Evolutionary conservation across 2,797 vertebrate species (phyloP), one percentile per base, ranked within the genome.

Genomic region (Graptemys geographica): DNA sequence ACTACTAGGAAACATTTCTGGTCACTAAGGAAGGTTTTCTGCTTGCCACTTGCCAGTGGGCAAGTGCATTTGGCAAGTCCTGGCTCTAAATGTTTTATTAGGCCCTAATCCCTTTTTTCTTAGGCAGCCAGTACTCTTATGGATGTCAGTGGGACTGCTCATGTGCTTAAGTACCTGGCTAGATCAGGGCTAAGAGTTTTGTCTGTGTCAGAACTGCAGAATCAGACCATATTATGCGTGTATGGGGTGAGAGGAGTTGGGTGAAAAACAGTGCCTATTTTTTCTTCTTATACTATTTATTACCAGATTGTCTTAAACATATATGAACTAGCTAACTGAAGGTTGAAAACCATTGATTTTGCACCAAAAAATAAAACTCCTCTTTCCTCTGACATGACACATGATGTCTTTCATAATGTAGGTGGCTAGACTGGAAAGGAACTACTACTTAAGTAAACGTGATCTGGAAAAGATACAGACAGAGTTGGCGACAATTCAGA

Each of bases 371-470:
- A 72, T 41, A 21, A 41, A 92, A 44, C 72, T 5, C 52, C 83
- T 56, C 62, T 53, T 81, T 79, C 33, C 53, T 93, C 52, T 87
- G 11, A 76, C 19, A 15, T 1, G 59, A 44, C 47, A 80, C 44
- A 1, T 16, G 4, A 89, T 95, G 92, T 59, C 72, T 83, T 83
- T 59, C 44, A 12, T 79, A n/a, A 83, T 4, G 23, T 33, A 99
- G 99, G 99, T 99, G 94, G 99, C 99, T 82, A 98, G 97, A 83
- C 97, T 99, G 51, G 99, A 99, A 95, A 98, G 97, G 95, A 99
- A 99, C 96, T 99, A 99, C 84, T 98, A 98, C 96, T 97, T 99
- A 92, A 99, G 98, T 89, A 99, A 99, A 94, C 97, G 96, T 4
- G 99, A 99, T 69, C 98, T 99, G 89, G 99, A 99, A 72, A 96